Conservation (phyloP, 2,113 vertebrate genomes). For the Brachyhypopomus gauderio region DNA sequence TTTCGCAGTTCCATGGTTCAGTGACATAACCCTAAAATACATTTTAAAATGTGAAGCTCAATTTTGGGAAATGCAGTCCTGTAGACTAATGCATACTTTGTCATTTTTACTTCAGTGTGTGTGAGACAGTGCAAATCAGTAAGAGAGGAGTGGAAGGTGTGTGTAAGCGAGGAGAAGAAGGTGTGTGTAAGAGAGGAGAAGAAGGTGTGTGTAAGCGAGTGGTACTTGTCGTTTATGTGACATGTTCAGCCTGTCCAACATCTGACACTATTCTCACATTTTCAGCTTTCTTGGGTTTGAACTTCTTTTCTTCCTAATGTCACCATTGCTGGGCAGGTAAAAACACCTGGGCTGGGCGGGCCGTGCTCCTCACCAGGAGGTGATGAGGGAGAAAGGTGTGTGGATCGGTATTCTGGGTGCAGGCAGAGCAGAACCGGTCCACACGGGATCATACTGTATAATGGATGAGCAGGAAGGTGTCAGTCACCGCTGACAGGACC, state of each 20-base stretch:
- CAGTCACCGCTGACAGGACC: slow-evolving; percentile 39
- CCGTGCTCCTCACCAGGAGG: slow-evolving; percentile 13
- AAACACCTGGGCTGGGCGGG: slow-evolving; percentile 2
- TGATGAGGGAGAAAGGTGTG: background rate
- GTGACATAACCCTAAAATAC: background rate
- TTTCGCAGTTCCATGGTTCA: background rate
- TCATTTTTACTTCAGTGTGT: too few species aligned
- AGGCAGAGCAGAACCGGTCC: background rate
- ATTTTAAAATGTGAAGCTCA: background rate
- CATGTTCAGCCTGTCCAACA: too few species aligned
- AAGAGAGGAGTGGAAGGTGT: too few species aligned
- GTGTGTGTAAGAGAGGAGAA: too few species aligned
- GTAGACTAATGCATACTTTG: too few species aligned
- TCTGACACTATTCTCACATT: too few species aligned
- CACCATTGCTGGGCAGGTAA: slow-evolving; percentile 22
- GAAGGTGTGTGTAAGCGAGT: too few species aligned
- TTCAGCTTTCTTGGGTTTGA: background rate
- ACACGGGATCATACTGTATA: slow-evolving; percentile 39
- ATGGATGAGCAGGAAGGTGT: slow-evolving; percentile 50
- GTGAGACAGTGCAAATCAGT: too few species aligned
- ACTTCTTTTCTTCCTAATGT: slow-evolving; percentile 44
- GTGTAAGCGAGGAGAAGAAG: too few species aligned
- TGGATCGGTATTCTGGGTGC: slow-evolving; percentile 22
- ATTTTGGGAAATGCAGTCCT: too few species aligned
- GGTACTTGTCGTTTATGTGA: too few species aligned